phyloP scores from a whole-genome alignment of 2,113 vertebrate species.

The Erythrocercus mccallii region DNA sequence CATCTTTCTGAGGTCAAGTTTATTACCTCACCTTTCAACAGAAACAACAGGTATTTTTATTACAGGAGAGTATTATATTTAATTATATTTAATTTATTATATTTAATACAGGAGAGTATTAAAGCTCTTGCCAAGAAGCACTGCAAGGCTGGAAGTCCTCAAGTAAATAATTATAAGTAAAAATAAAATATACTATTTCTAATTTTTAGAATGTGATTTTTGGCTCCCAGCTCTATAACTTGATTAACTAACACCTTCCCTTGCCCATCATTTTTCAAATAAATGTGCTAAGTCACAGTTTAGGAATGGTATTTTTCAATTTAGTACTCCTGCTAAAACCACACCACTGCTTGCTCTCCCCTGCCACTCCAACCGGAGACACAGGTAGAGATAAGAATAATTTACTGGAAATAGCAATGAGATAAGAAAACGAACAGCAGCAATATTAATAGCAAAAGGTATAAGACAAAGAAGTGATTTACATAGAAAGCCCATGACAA shows the following conservation, averaged over 20 bases:
- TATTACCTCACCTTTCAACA: not conserved
- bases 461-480: not conserved
- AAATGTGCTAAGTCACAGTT: not conserved
- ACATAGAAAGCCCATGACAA: fast-evolving
- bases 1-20: not conserved
- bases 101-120: not conserved
- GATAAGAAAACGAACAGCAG: not conserved
- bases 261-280: not conserved
- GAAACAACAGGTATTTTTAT: not conserved
- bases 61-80: not conserved
- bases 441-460: not conserved
- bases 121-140: not conserved
- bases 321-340: not conserved
- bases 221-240: not conserved
- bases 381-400: not conserved
- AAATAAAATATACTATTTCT: not conserved
- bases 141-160: not conserved
- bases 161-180: not conserved
- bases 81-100: no score
- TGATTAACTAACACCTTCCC: not conserved
- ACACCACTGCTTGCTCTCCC: not conserved
- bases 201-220: not conserved
- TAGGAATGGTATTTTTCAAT: not conserved
- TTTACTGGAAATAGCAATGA: not conserved
- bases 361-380: not conserved